Evolutionary conservation across 1,140 invertebrate genomes (phyloP), one percentile per base, ranked within the genome.

Genomic region (Elysia chlorotica): DNA sequence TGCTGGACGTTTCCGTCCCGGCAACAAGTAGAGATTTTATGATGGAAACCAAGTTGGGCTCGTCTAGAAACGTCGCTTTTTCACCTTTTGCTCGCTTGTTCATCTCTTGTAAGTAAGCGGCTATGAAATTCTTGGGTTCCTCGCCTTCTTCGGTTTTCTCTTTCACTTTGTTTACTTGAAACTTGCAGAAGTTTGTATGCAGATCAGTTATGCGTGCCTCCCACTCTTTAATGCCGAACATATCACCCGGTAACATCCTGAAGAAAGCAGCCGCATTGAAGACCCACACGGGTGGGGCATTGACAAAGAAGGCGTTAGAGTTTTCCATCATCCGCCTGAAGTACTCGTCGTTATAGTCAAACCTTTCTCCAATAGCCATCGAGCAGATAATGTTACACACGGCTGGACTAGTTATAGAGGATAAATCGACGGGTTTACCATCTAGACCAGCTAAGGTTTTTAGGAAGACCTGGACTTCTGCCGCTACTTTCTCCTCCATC

Each of bases 1-100:
- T 92, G 35, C 95, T 86, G 0, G 95, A 93, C 0, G 96, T 97
- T 81, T 98, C 96, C 19, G 94, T 90, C 0, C 95, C 95, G 35
- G 95, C 95, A 0, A 95, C 94, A 81, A 95, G 95, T 70, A 98
- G 88, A 87, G 98, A 95, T n/a, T 69, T 37, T 21, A 86, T 68
- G 2, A 68, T 48, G 2, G 59, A 38, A 35, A n/a, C 2, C 30
- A 81, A 56, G n/a, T 80, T 74, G 35, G 38, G 41, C 35, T 75
- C 80, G 30, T 65, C n/a, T 10, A 65, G 63, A 23, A 28, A 37
- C 10, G 63, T 65, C 31, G 35, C 1, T 1, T 2, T 5, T 65
- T 37, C 63, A 41, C 36, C 28, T 2, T 65, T 65, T 1, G 4
- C 19, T 30, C 37, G 19, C 41, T 41, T 65, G 33, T 65, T 41